A percentile compares a stretch with the other conserved stretches of the same genome.
Conservation (phyloP, 2,888 invertebrate species). For the Melangyna quadrimaculata region DNA sequence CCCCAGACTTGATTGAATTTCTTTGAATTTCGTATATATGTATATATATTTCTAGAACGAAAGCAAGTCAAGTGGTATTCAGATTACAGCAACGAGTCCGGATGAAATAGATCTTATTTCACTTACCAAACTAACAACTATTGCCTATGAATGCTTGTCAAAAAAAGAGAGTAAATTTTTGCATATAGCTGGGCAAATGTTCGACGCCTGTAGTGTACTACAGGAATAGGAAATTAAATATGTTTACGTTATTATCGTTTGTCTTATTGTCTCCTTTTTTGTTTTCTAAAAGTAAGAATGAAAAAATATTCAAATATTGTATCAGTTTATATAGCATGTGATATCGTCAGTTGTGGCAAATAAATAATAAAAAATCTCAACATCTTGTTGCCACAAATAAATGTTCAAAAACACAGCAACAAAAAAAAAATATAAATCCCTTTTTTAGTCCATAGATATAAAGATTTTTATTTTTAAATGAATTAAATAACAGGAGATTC, state of each 20-base stretch:
- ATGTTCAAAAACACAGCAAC: conserved; percentile 10
- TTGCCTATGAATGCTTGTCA: conserved; percentile 80
- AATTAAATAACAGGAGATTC: no score
- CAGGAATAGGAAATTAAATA: conserved; percentile 71
- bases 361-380: neutral
- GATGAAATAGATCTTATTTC: conserved; percentile 77
- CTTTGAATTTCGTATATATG: conserved; percentile 20
- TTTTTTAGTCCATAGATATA: neutral
- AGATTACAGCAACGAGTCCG: conserved; percentile 77
- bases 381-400: neutral
- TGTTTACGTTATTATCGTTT: neutral
- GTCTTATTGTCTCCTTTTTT: neutral
- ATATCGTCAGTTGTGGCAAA: conserved; percentile 26
- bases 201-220: conserved; percentile 81
- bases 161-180: conserved; percentile 79
- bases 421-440: neutral
- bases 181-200: conserved; percentile 81
- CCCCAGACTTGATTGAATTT: conserved; percentile 71
- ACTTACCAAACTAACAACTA: conserved; percentile 80
- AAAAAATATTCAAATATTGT: conserved; percentile 21
- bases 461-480: neutral
- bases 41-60: conserved; percentile 53
- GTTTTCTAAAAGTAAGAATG: conserved; percentile 34
- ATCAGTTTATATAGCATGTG: conserved; percentile 52
- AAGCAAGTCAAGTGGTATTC: conserved; percentile 60